Conservation (phyloP, 2,797 vertebrate genomes). For the Spea hammondii region DNA sequence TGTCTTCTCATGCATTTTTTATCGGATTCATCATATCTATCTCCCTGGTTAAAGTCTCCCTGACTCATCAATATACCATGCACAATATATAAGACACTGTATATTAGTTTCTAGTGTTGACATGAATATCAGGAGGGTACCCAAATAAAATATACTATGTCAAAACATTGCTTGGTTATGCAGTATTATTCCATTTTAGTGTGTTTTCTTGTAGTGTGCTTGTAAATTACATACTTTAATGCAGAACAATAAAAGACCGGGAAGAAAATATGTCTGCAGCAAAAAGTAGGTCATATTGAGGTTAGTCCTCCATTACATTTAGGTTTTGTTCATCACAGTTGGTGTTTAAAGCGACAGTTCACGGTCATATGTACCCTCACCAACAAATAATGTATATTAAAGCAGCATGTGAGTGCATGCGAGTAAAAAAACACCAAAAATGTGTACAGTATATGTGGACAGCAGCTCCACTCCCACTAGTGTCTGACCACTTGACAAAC, state of each 20-base stretch:
- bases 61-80: slow-evolving; percentile 10
- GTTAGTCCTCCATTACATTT: neutral
- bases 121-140: slow-evolving; percentile 6
- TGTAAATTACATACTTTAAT: slow-evolving; percentile 15
- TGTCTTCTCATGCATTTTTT: slow-evolving; percentile 20
- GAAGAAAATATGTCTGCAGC: neutral
- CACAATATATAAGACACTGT: slow-evolving; percentile 3
- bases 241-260: neutral
- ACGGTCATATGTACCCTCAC: no score
- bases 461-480: no score
- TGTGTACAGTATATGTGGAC: no score
- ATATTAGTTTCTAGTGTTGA: slow-evolving; percentile 7
- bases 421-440: no score
- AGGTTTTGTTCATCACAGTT: neutral
- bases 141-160: slow-evolving; percentile 8
- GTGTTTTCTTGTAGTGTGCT: neutral
- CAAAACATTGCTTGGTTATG: slow-evolving; percentile 3
- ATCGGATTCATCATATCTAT: slow-evolving; percentile 22
- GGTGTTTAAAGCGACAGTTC: no score
- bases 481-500: no score
- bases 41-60: slow-evolving; percentile 7
- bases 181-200: slow-evolving; percentile 8
- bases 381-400: no score
- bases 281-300: neutral
- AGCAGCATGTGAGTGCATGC: no score